phyloP scores from a whole-genome alignment of 1,140 invertebrate species.

The Neodiprion fabricii region DNA sequence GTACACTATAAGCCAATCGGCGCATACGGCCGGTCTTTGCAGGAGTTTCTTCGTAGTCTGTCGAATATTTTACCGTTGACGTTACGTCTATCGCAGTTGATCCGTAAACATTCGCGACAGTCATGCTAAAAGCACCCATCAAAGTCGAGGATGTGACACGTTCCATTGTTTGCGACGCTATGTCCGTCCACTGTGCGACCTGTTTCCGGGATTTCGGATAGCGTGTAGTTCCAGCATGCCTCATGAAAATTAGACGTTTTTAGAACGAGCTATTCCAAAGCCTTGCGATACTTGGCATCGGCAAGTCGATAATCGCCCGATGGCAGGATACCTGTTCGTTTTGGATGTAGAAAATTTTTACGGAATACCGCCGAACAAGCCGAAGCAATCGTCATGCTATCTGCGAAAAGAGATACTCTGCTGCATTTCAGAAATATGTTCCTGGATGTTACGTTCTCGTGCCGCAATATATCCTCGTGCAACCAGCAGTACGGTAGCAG shows the following conservation, averaged over 20 bases:
- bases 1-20: background rate
- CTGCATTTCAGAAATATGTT: background rate
- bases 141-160: slow-evolving; percentile 18
- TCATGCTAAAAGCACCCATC: slow-evolving; percentile 33
- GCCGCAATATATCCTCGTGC: background rate
- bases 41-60: slow-evolving; percentile 13
- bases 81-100: slow-evolving; percentile 9
- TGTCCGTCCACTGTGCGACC: too few species aligned
- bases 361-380: background rate
- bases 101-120: slow-evolving; percentile 3
- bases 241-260: background rate
- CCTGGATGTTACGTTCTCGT: background rate
- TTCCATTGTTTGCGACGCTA: too few species aligned
- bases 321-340: background rate
- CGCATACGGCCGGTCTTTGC: background rate
- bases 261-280: background rate
- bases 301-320: background rate
- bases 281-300: background rate
- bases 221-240: background rate
- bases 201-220: too few species aligned
- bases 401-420: background rate
- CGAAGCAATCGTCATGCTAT: background rate
- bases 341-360: background rate
- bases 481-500: too few species aligned
- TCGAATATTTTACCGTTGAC: background rate